These are phyloP conservation scores for Siphonodentalium dalli DNA, from an alignment of 2,888 invertebrate species.

Conservation along the genomic window DNA sequence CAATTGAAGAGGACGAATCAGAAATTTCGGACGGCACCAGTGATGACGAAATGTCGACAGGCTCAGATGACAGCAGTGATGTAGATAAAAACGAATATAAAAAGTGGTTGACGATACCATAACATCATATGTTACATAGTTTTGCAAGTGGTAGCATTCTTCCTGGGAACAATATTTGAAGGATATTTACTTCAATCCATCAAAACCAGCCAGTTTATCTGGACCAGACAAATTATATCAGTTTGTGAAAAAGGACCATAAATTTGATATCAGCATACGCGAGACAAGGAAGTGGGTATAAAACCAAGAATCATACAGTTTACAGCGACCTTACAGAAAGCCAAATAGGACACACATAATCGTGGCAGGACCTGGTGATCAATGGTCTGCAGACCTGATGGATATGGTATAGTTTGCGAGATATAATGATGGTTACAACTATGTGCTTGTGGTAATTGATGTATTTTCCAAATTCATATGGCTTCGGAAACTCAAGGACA, in stretches of 20 bases:
- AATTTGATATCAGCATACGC: conserved; percentile 31
- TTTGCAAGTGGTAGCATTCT: no score
- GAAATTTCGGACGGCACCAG: no score
- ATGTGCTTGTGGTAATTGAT: conserved; percentile 25
- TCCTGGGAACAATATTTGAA: conserved; percentile 33
- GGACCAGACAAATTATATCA: conserved; percentile 30
- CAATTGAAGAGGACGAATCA: no score
- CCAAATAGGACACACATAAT: conserved; percentile 23
- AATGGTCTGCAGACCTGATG: no score
- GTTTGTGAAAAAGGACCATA: conserved; percentile 26
- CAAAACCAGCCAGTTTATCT: conserved; percentile 24
- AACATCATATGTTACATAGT: no score
- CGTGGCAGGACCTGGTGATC: conserved; percentile 26
- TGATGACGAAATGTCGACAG: no score
- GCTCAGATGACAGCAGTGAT: no score
- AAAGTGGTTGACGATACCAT: no score
- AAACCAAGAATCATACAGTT: conserved; percentile 29
- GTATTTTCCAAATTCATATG: conserved; percentile 31
- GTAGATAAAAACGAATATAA: no score
- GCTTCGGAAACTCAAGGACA: conserved; percentile 23
- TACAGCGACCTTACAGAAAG: conserved; percentile 25
- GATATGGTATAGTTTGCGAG: conserved; percentile 27
- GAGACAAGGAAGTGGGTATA: conserved; percentile 30
- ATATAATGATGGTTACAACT: conserved; percentile 21
- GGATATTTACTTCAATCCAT: conserved; percentile 21